Percentiles rank a stretch among this genome's conserved stretches.
phyloP scores from a whole-genome alignment of 2,113 vertebrate genomes.

The Hippocampus guttulatus region DNA sequence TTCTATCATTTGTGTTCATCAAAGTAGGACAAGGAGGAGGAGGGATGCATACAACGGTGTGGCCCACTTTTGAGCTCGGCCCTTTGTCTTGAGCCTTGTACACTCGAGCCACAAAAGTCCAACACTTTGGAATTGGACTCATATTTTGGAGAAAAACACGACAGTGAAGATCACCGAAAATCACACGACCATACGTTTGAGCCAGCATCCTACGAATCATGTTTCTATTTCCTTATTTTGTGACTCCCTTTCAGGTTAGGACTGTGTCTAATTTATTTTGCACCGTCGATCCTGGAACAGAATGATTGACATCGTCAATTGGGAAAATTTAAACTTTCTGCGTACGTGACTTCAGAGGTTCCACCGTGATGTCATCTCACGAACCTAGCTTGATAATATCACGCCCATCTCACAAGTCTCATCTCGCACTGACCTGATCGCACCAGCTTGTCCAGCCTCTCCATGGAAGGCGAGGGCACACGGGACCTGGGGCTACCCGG shows the following conservation, averaged over 20 bases:
- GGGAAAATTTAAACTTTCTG: neutral
- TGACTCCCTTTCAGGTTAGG: no score
- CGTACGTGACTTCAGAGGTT: neutral
- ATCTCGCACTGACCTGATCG: conserved; percentile 81
- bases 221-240: no score
- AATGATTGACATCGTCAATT: neutral
- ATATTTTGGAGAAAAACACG: neutral
- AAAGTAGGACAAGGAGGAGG: conserved; percentile 34
- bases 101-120: neutral
- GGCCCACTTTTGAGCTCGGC: conserved; percentile 13
- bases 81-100: conserved; percentile 3
- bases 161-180: no score
- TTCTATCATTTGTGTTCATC: conserved; percentile 26
- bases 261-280: neutral
- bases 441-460: conserved; percentile 86
- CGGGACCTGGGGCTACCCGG: conserved; percentile 87
- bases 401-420: neutral
- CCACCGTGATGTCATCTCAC: neutral
- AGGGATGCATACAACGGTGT: conserved; percentile 14
- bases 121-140: neutral
- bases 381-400: neutral
- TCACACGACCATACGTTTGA: no score
- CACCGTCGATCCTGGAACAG: neutral
- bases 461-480: conserved; percentile 83
- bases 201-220: no score